Base-by-base conservation (phyloP, 1,140 invertebrate genomes). In the Papilio helenus region DNA sequence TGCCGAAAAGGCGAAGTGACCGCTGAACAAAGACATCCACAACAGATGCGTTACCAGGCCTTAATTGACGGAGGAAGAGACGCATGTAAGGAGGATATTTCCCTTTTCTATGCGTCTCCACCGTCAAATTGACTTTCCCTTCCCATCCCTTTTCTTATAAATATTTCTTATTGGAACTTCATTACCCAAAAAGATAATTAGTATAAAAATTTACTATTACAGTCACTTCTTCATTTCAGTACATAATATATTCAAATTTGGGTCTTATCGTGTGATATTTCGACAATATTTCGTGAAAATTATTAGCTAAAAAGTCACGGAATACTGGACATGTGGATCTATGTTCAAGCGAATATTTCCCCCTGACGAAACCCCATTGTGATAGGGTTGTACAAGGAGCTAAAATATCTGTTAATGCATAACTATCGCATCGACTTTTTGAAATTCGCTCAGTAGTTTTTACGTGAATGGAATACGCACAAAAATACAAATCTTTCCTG, bases 381-480 rank as follows among this genome's bases (percentile, higher is more conserved):
- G 16, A 10, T 86, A 92, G 90, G 89, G 90, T 39, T 92, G 87
- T 8, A 76, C 14, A 55, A 18, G 83, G 51, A 3, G 18, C 8
- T 79, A 8, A 49, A 68, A 29, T 68, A 51, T 44, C 44, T 29
- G n/a, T 14, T 3, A 20, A n/a, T 42, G 23, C n/a, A 44, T 29
- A 61, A 78, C n/a, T 58, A 26, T 34, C n/a, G n/a, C n/a, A n/a
- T n/a, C n/a, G n/a, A n/a, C n/a, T 9, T 44, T 44, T 10, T 44
- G 1, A 44, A 44, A 10, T 7, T 3, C 1, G 29, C 3, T 3
- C 29, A 29, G 29, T 29, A 29, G 29, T 29, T 29, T 29, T 29
- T 29, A 3, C 29, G 29, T 29, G 1, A 29, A 2, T 29, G 3
- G 1, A 29, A 29, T 29, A 29, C 29, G 3, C 3, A 29, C 29